These are phyloP conservation scores for Acanthurus lineatus DNA, from an alignment of 2,797 vertebrate genomes.

Conservation along the genomic window DNA sequence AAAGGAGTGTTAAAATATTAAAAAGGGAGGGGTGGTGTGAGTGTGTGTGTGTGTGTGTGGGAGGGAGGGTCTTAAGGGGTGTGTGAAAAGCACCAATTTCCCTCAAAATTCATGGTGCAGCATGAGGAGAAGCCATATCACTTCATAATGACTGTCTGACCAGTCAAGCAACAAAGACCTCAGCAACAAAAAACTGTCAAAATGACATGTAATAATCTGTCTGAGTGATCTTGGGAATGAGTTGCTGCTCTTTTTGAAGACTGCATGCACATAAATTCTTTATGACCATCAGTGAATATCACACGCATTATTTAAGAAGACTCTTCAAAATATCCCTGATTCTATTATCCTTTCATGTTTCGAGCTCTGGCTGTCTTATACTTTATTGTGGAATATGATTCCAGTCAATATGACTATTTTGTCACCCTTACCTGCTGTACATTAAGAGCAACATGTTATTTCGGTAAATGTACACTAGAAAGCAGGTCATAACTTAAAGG, in stretches of 20 bases:
- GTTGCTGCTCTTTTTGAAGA: constrained; percentile 71
- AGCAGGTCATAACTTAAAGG: constrained; percentile 33
- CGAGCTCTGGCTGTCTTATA: constrained; percentile 22
- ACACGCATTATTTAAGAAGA: constrained; percentile 77
- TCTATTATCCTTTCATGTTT: constrained; percentile 63
- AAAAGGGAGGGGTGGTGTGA: no score
- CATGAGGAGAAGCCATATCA: constrained; percentile 68
- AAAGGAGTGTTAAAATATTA: constrained; percentile 35
- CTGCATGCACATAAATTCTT: constrained; percentile 77
- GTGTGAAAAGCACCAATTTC: constrained; percentile 40
- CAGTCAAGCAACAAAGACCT: constrained; percentile 64
- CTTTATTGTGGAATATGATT: constrained; percentile 32
- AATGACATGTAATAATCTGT: constrained; percentile 73
- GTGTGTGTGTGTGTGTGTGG: no score
- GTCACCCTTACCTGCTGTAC: neutral
- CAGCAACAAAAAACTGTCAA: constrained; percentile 57
- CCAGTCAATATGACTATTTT: constrained; percentile 10
- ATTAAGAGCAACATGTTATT: constrained; percentile 35
- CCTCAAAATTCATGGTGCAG: constrained; percentile 54
- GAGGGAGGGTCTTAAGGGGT: constrained; percentile 23
- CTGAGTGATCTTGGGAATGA: constrained; percentile 72
- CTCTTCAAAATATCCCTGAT: constrained; percentile 65
- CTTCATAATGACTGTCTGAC: constrained; percentile 71
- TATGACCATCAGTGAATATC: constrained; percentile 74
- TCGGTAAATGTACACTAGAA: constrained; percentile 12